phyloP scores from a whole-genome alignment of 2,113 vertebrate genomes.

The Lepidothrix coronata region DNA sequence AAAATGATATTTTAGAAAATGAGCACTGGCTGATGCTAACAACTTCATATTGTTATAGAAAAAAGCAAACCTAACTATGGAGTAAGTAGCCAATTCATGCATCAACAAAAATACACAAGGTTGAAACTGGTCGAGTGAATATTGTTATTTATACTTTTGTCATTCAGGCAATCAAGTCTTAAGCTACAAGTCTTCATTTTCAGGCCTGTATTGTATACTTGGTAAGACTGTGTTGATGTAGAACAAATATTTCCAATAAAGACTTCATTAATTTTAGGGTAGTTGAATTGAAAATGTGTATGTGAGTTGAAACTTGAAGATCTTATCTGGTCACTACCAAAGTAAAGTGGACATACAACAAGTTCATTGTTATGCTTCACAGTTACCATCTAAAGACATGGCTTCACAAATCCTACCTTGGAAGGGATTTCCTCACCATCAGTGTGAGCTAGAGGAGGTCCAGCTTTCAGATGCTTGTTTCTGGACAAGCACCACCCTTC shows the following conservation, averaged over 20 bases:
- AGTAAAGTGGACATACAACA: background rate
- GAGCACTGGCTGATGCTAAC: background rate
- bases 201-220: background rate
- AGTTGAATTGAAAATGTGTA: background rate
- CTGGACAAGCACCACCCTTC: background rate
- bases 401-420: background rate
- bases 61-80: background rate
- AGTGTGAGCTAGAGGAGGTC: background rate
- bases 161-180: background rate
- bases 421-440: background rate
- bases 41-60: background rate
- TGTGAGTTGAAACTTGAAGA: background rate
- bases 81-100: background rate
- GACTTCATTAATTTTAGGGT: background rate
- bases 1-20: background rate
- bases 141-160: background rate
- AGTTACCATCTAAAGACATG: background rate
- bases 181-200: background rate
- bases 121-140: background rate
- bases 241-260: background rate
- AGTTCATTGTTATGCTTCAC: background rate
- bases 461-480: background rate
- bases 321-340: background rate
- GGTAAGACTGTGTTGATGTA: background rate
- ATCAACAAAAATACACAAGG: background rate